Percentiles rank a stretch among this genome's conserved stretches.
phyloP scores from a whole-genome alignment of 2,113 vertebrate species.

The Tyto alba region DNA sequence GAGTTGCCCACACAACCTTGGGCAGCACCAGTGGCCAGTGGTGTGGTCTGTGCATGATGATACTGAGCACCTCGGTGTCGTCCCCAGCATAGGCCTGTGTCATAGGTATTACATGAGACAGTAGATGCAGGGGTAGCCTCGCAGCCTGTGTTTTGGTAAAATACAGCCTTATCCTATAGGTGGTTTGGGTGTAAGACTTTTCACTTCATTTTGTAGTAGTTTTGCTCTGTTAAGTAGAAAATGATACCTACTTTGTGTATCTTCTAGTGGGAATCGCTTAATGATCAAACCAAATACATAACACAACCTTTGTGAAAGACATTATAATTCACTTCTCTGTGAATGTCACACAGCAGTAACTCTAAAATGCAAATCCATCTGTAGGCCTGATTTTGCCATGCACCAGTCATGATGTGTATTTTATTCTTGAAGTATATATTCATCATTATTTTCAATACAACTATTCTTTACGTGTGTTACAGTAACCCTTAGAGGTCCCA shows the following conservation, averaged over 20 bases:
- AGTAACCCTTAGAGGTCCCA: neutral
- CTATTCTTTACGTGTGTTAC: neutral
- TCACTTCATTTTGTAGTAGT: neutral
- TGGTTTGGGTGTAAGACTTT: neutral
- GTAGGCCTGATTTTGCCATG: neutral
- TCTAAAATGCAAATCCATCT: neutral
- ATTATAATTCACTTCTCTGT: neutral
- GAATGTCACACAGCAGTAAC: neutral
- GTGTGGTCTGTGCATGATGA: accelerated
- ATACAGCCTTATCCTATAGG: neutral
- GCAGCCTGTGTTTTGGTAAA: neutral
- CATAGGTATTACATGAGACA: neutral
- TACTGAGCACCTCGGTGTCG: neutral
- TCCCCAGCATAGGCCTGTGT: accelerated
- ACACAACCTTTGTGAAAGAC: neutral
- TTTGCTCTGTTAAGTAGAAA: neutral
- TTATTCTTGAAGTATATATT: neutral
- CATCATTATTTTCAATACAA: neutral
- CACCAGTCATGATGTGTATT: neutral
- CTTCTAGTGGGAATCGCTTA: neutral
- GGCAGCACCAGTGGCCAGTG: neutral
- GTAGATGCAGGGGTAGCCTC: neutral
- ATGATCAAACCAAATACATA: neutral
- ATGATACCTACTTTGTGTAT: neutral
- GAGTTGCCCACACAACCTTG: neutral